These are phyloP conservation scores for Sisor rabdophorus DNA, from an alignment of 2,113 vertebrate genomes.

Conservation along the genomic window DNA sequence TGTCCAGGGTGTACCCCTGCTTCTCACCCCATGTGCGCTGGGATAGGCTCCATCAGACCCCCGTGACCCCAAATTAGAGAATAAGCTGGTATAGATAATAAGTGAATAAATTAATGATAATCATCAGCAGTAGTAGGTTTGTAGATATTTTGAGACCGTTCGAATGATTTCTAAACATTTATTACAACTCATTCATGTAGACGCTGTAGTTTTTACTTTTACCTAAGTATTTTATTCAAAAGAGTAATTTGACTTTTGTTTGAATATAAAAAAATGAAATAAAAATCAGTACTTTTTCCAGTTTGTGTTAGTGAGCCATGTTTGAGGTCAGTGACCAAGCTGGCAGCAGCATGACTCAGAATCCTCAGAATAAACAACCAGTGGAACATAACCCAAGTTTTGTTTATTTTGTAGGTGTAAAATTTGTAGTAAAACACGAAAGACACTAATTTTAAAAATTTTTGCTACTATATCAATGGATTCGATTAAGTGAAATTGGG, in stretches of 20 bases:
- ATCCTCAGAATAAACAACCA: slow-evolving; percentile 21
- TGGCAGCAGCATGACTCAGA: neutral
- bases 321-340: slow-evolving; percentile 16
- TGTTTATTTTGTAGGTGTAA: neutral
- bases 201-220: slow-evolving; percentile 1
- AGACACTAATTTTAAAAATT: neutral
- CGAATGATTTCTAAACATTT: too few relatives aligned
- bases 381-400: neutral
- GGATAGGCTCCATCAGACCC: too few relatives aligned
- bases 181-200: too few relatives aligned
- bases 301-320: slow-evolving; percentile 8
- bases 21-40: too few relatives aligned
- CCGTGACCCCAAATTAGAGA: too few relatives aligned
- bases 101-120: too few relatives aligned
- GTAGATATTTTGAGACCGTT: neutral
- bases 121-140: neutral
- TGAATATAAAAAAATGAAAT: neutral
- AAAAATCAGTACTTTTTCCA: neutral
- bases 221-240: neutral
- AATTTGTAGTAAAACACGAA: neutral
- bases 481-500: neutral
- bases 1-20: too few relatives aligned
- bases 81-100: too few relatives aligned
- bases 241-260: neutral
- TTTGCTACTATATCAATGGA: neutral